These are phyloP conservation scores for Pectinophora gossypiella DNA, from an alignment of 1,140 invertebrate species.

Conservation along the genomic window DNA sequence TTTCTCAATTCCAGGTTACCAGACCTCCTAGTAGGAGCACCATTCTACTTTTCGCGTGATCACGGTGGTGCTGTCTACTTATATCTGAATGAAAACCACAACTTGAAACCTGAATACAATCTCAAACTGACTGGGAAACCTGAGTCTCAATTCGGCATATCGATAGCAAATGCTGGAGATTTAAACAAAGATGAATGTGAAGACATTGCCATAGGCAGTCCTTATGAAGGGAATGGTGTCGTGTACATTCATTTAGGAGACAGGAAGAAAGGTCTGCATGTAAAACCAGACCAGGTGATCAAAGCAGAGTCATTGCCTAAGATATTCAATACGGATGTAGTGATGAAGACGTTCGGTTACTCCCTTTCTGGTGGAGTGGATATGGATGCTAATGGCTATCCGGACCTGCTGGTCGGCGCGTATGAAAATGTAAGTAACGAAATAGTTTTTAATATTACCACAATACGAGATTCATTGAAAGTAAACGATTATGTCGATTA, in stretches of 20 bases:
- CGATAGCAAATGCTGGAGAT: conserved; percentile 91
- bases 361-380: conserved; percentile 92
- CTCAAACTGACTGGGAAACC: conserved; percentile 81
- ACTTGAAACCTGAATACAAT: conserved; percentile 71
- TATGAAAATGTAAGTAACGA: conserved; percentile 80
- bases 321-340: conserved; percentile 16
- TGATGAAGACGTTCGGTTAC: conserved; percentile 88
- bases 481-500: no score
- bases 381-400: conserved; percentile 94
- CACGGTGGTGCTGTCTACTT: conserved; percentile 94
- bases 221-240: conserved; percentile 89
- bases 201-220: conserved; percentile 94
- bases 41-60: conserved; percentile 90
- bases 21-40: conserved; percentile 93
- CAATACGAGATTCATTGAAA: no score
- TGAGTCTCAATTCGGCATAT: conserved; percentile 91
- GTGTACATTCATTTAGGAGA: conserved; percentile 93
- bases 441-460: no score
- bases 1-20: conserved; percentile 78
- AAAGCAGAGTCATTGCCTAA: conserved; percentile 58
- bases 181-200: conserved; percentile 93
- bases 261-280: conserved; percentile 80
- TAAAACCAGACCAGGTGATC: conserved; percentile 83
- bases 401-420: conserved; percentile 92
- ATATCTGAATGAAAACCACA: conserved; percentile 82